phyloP scores from a whole-genome alignment of 2,888 invertebrate genomes.

The Tetragnatha montana region DNA sequence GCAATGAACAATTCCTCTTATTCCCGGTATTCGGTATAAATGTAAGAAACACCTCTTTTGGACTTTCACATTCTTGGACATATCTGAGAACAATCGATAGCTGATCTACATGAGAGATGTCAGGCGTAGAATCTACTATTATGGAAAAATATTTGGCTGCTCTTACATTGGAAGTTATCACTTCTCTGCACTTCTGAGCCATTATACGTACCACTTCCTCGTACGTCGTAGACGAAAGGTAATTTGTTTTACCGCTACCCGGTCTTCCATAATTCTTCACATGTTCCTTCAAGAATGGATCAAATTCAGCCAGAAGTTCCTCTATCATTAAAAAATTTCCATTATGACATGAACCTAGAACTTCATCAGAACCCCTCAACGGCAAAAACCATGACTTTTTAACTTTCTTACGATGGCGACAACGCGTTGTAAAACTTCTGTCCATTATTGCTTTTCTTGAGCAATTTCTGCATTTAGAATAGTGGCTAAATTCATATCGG shows the following conservation, averaged over 20 bases:
- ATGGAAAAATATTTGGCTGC: slow-evolving; percentile 64
- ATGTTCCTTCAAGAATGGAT: slow-evolving; percentile 74
- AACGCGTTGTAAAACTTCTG: not conserved
- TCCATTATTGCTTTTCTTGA: not conserved
- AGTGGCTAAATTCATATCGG: not conserved
- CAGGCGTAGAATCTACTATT: slow-evolving; percentile 63
- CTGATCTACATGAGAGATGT: slow-evolving; percentile 65
- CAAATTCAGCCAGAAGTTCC: slow-evolving; percentile 74
- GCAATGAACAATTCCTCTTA: slow-evolving; percentile 12
- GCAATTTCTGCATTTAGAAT: not conserved
- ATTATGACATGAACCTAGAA: slow-evolving; percentile 72
- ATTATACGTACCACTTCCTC: slow-evolving; percentile 74
- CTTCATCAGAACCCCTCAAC: slow-evolving; percentile 69
- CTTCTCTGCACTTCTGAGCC: slow-evolving; percentile 73
- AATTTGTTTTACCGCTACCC: slow-evolving; percentile 73
- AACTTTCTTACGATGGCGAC: not conserved
- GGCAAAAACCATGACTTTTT: not conserved
- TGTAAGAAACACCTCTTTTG: slow-evolving; percentile 55
- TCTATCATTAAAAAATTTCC: slow-evolving; percentile 74
- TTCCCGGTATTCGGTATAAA: slow-evolving; percentile 18
- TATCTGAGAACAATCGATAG: slow-evolving; percentile 65
- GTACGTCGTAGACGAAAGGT: slow-evolving; percentile 74
- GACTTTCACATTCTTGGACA: slow-evolving; percentile 32
- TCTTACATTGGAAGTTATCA: slow-evolving; percentile 66
- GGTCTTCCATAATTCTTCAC: slow-evolving; percentile 73